Evolutionary conservation across 2,797 vertebrate species (phyloP), one percentile per base, ranked within the genome.

Genomic region (Spheniscus humboldti): DNA sequence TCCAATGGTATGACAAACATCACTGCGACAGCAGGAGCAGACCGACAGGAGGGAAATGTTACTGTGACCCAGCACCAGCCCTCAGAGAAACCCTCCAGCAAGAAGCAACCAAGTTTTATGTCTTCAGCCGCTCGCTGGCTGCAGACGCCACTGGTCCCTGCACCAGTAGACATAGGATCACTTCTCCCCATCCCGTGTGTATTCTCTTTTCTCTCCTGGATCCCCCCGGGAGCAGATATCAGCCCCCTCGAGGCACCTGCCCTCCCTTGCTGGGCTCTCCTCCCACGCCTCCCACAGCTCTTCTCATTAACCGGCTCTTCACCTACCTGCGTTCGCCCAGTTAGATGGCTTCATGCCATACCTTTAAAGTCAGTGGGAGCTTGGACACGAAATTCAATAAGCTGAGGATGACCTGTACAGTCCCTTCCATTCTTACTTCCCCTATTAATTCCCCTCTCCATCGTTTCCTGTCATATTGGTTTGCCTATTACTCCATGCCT

Each of bases 401-500:
- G 48, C 59, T 72, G 57, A 83, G 11, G 1, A 72, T 81, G 88
- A 93, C 74, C 73, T 19, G 35, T 41, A 69, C 0, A 1, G 62
- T 52, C 47, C 24, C 66, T 35, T 43, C 48, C 0, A 0, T 57
- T 91, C 73, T 90, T 86, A 68, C 57, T 76, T 90, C 66, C 47
- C 31, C 53, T 78, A n/a, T 94, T 86, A 94, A 90, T 84, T 82
- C 73, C 50, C 37, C 45, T 94, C 90, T 91, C 60, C 55, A 55
- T 90, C 77, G 66, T 92, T 81, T 92, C 84, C 76, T 86, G 86
- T 91, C 72, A 63, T 66, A 95, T 92, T 90, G 73, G 95, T 97
- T 97, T 96, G 84, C 90, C 94, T 96, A 95, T 96, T 97, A 95
- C 81, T 95, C 87, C 66, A 72, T 73, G 66, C 68, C 96, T 96